Evolutionary conservation across 2,113 vertebrate genomes (phyloP), one percentile per base, ranked within the genome.

Genomic region (Leucopternis melanops): DNA sequence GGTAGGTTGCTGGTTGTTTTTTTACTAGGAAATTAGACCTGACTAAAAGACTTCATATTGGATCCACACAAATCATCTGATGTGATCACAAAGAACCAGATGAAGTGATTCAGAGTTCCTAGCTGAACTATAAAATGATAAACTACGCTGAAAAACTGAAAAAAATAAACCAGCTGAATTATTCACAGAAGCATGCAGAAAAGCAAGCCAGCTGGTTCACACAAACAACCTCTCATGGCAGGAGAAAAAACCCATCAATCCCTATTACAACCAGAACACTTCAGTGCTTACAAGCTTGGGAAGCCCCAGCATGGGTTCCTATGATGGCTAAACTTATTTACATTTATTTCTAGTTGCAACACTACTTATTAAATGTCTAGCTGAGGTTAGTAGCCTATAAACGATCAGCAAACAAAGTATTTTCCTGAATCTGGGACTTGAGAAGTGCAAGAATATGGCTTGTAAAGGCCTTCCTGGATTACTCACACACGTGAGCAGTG

Each of bases 151-250:
- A n/a, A 83, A 63, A 88, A 31, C 11, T 45, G 29, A 57, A 63
- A 52, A 49, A n/a, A 55, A 67, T 8, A 57, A 83, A 49, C 16
- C 42, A 82, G 27, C 14, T 54, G 62, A 91, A 80, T 88, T 81
- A 89, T 77, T 81, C 58, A 83, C 7, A 5, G 66, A 44, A 82
- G 72, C 77, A 87, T 34, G 32, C 34, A 85, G 66, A 80, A 87
- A 59, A 87, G 59, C 73, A 45, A 91, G 81, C 62, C 94, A 93
- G 92, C 81, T 91, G 63, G 72, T 84, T 10, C 77, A 78, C 69
- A 73, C 32, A 79, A 59, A 26, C n/a, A 54, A 34, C 23, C 44
- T 59, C 63, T 49, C 57, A 31, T 8, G 31, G 71, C 45, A 88
- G 52, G 59, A n/a, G 49, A 63, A 67, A 54, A 52, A 6, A 11